Evolutionary conservation across 1,140 invertebrate species (phyloP).

Genomic region (Eriosoma lanigerum): DNA sequence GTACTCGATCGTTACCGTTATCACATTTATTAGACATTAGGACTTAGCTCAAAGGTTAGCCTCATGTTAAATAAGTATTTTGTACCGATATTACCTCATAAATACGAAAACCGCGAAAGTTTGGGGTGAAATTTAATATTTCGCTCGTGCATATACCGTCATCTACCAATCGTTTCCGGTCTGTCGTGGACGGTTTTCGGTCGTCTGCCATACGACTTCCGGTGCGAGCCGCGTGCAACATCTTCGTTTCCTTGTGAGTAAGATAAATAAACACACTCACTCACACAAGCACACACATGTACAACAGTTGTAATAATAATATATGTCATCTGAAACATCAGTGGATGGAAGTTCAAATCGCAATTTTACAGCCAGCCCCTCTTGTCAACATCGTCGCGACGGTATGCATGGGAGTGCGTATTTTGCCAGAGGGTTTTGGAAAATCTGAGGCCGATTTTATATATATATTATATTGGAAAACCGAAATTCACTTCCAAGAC

Average conservation of each 20-base stretch:
- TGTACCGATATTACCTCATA: too few species aligned
- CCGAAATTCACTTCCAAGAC: constrained; percentile 38
- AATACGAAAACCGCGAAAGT: too few species aligned
- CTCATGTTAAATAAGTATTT: too few species aligned
- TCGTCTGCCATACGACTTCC: background rate
- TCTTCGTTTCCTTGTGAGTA: background rate
- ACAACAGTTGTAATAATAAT: too few species aligned
- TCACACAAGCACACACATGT: too few species aligned
- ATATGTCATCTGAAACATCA: too few species aligned
- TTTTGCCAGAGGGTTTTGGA: background rate
- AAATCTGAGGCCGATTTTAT: constrained; percentile 25
- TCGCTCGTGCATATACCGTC: too few species aligned
- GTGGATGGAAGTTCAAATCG: background rate
- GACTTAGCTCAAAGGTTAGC: too few species aligned
- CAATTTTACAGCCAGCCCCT: constrained; percentile 26
- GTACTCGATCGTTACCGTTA: too few species aligned
- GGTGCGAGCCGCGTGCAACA: background rate
- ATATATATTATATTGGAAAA: constrained; percentile 47
- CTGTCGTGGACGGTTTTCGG: background rate
- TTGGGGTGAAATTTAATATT: background rate
- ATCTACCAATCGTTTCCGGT: background rate
- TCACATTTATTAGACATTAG: too few species aligned
- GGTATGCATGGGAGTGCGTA: background rate
- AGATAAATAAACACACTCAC: too few species aligned
- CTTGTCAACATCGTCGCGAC: background rate